These are phyloP conservation scores for Rattus norvegicus DNA, from an alignment of 2,113 vertebrate genomes.

Conservation along the genomic window GRCr8 NC_086022.1:182864501-182865000, in stretches of 20 bases:
- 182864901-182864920: background rate
- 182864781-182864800: background rate
- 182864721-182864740: no score
- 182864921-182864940: background rate
- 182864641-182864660: background rate
- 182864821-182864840: background rate
- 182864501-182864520: background rate
- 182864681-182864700: background rate
- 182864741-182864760: background rate
- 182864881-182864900: background rate
- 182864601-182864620: background rate
- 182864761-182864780: background rate
- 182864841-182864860: background rate
- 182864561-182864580: background rate
- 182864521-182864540: background rate
- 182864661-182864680: background rate
- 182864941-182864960: background rate
- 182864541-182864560: background rate
- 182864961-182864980: background rate
- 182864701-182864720: background rate
- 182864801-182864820: background rate
- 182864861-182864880: background rate
- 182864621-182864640: background rate
- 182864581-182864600: background rate
- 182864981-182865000: background rate